phyloP scores from a whole-genome alignment of 2,888 invertebrate genomes.

The Acrobasis suavella region DNA sequence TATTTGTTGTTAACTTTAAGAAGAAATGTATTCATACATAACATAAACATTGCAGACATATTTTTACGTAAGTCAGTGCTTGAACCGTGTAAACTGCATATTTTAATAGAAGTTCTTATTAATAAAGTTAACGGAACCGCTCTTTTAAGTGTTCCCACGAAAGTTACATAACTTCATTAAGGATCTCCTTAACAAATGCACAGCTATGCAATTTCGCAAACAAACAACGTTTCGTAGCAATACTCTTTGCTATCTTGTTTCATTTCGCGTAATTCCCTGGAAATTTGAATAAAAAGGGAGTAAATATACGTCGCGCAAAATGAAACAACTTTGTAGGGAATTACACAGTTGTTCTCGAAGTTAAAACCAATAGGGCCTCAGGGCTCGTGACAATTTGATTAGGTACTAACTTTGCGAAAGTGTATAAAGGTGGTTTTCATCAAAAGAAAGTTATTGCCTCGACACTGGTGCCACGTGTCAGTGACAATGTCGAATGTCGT shows the following conservation, averaged over 20 bases:
- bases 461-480: constrained; percentile 26
- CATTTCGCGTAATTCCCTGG: neutral
- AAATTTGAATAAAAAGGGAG: constrained; percentile 9
- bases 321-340: constrained; percentile 12
- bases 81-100: neutral
- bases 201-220: neutral
- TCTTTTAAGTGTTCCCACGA: neutral
- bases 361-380: constrained; percentile 10
- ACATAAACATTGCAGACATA: neutral
- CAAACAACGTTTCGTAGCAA: neutral
- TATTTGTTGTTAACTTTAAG: too few relatives aligned
- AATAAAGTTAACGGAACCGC: neutral
- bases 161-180: constrained; percentile 1
- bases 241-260: neutral
- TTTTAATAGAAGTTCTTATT: neutral
- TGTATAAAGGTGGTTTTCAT: constrained; percentile 33
- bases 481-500: constrained; percentile 25
- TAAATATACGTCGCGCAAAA: constrained; percentile 5
- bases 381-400: constrained; percentile 33
- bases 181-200: neutral
- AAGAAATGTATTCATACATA: too few relatives aligned
- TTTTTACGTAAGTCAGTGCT: neutral
- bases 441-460: constrained; percentile 34
- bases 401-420: constrained; percentile 26
- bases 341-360: neutral